phyloP scores from a whole-genome alignment of 2,797 vertebrate species.

The Myotis daubentonii region DNA sequence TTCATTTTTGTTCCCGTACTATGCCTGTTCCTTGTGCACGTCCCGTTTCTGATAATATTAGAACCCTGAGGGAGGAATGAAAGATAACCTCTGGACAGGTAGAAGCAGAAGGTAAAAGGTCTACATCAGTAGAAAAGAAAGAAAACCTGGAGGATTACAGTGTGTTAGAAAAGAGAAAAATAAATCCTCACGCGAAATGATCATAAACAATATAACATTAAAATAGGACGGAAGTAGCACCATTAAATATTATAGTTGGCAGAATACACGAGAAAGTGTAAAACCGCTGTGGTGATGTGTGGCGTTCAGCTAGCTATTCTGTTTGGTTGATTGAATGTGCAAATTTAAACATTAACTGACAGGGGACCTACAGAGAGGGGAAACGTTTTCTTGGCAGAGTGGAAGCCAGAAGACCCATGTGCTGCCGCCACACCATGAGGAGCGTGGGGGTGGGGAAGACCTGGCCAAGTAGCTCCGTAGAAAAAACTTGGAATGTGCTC shows the following conservation, averaged over 20 bases:
- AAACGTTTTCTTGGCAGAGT: not conserved
- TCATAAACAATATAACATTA: not conserved
- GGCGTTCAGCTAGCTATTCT: not conserved
- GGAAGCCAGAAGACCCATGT: not conserved
- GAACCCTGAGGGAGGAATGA: conserved; percentile 57
- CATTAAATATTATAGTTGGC: not conserved
- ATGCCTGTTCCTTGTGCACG: conserved; percentile 59
- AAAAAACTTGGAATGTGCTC: not conserved
- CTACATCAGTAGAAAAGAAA: not conserved
- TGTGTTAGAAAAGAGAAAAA: not conserved
- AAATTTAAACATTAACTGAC: not conserved
- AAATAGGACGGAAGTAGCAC: not conserved
- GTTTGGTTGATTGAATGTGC: not conserved
- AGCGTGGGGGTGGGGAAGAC: not conserved
- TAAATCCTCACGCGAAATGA: not conserved
- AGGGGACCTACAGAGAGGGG: not conserved
- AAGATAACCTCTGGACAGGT: not conserved
- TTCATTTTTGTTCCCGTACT: conserved; percentile 79
- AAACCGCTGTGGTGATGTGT: not conserved
- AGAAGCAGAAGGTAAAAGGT: not conserved
- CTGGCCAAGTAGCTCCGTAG: not conserved
- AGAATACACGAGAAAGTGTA: not conserved
- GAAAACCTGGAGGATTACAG: not conserved
- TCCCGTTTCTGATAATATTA: conserved; percentile 78
- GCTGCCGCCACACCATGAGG: not conserved